Percentiles rank a stretch among this genome's conserved stretches.
Conservation (phyloP, 1,140 invertebrate species). For the Drosophila sp. region DNA sequence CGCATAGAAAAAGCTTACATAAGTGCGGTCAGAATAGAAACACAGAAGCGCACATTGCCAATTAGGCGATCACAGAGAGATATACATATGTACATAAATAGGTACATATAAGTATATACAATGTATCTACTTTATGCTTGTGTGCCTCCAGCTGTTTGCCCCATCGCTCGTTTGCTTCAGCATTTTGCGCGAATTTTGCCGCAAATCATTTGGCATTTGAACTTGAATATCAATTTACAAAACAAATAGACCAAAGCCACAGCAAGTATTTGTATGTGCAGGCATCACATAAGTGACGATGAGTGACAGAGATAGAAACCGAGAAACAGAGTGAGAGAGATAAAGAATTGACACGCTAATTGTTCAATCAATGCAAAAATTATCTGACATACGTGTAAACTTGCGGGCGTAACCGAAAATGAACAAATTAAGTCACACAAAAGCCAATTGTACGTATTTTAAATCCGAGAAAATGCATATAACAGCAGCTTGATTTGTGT, state of each 20-base stretch:
- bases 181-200: constrained; percentile 73
- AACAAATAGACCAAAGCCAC: constrained; percentile 25
- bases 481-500: constrained; percentile 50
- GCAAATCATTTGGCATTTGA: constrained; percentile 79
- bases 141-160: constrained; percentile 43
- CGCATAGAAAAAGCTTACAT: constrained; percentile 69
- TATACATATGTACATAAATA: constrained; percentile 61
- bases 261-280: constrained; percentile 11
- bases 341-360: constrained; percentile 71
- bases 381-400: constrained; percentile 63
- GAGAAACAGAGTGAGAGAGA: constrained; percentile 31
- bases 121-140: background rate
- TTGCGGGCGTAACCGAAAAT: constrained; percentile 59
- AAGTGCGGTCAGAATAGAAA: constrained; percentile 39
- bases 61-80: constrained; percentile 21
- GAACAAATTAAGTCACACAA: constrained; percentile 56
- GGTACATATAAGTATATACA: constrained; percentile 25
- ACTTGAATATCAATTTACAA: constrained; percentile 82
- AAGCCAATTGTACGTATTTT: constrained; percentile 57
- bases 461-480: constrained; percentile 55
- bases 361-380: constrained; percentile 77
- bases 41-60: constrained; percentile 25
- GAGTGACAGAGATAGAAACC: constrained; percentile 19
- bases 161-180: constrained; percentile 19
- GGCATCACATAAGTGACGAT: constrained; percentile 1